Evolutionary conservation across 2,888 invertebrate genomes (phyloP), one percentile per base, ranked within the genome.

Genomic region (Cephalotes varians): DNA sequence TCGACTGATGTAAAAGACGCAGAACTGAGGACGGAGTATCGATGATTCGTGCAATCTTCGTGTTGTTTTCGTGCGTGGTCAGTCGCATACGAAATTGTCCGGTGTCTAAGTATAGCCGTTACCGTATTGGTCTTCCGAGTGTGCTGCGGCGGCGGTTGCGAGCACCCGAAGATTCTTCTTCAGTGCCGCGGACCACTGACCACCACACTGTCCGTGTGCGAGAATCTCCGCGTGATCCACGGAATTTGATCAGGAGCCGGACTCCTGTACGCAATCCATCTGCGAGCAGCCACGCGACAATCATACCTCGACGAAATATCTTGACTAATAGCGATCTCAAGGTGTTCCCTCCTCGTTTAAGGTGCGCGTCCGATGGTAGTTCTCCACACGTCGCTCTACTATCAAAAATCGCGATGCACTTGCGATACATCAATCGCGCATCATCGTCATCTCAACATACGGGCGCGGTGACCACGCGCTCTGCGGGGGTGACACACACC

Each of bases 21-120:
- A 15, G 31, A 18, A n/a, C n/a, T n/a, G 1, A 47, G 7, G 34
- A 21, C 1, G 51, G 51, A 37, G 37, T 65, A 51, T 65, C 51
- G 37, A 40, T 80, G 79, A 81, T 84, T 54, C 67, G 44, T 47
- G 69, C 69, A 47, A 79, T 56, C 44, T 81, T 64, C 71, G 51
- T 74, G 82, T 88, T 90, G 90, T 90, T 91, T 88, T 89, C 88
- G 89, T 83, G 88, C 88, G 91, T 91, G 93, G 92, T 92, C 92
- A 92, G 91, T 92, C 86, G 49, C 28, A 65, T 86, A 85, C 84
- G 85, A 54, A 67, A 79, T 87, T 89, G 91, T 91, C 88, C 88
- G 91, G 90, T 90, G 91, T 92, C 94, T 94, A 94, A 94, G 94
- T 94, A 92, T 94, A 94, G 94, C 93, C 91, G 92, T 92, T 91